These are phyloP conservation scores for Holocentrus rufus DNA, from an alignment of 2,797 vertebrate species.

Conservation along the genomic window DNA sequence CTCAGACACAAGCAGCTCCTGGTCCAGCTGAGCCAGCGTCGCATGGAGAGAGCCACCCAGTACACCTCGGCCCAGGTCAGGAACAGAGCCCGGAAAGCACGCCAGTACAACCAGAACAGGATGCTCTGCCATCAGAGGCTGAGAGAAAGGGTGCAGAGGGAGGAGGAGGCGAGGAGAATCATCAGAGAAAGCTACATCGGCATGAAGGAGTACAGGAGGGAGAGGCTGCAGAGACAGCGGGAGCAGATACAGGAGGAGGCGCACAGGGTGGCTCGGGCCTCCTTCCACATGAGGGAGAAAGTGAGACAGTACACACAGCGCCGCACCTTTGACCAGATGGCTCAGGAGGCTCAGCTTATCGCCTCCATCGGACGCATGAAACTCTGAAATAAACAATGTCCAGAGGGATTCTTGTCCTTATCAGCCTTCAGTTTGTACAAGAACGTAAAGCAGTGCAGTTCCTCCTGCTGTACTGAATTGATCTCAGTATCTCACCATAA, in stretches of 20 bases:
- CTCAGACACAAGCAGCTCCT: conserved; percentile 69
- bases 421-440: too few relatives aligned
- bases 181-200: conserved; percentile 65
- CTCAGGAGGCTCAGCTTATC: conserved; percentile 74
- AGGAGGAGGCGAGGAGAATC: conserved; percentile 74
- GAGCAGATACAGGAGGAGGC: conserved; percentile 77
- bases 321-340: conserved; percentile 77
- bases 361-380: conserved; percentile 67
- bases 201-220: conserved; percentile 77
- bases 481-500: too few relatives aligned
- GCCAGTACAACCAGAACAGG: conserved; percentile 62
- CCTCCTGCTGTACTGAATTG: too few relatives aligned
- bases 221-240: conserved; percentile 71
- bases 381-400: conserved; percentile 46
- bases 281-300: conserved; percentile 79
- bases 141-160: conserved; percentile 72
- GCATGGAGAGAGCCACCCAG: conserved; percentile 67
- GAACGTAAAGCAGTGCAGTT: too few relatives aligned
- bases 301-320: conserved; percentile 70
- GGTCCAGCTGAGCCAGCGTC: conserved; percentile 70
- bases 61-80: conserved; percentile 37
- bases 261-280: conserved; percentile 73
- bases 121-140: conserved; percentile 73
- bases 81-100: conserved; percentile 51
- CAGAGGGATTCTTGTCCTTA: too few relatives aligned